Conservation (phyloP, 1,140 invertebrate species). For the Cydia splendana region DNA sequence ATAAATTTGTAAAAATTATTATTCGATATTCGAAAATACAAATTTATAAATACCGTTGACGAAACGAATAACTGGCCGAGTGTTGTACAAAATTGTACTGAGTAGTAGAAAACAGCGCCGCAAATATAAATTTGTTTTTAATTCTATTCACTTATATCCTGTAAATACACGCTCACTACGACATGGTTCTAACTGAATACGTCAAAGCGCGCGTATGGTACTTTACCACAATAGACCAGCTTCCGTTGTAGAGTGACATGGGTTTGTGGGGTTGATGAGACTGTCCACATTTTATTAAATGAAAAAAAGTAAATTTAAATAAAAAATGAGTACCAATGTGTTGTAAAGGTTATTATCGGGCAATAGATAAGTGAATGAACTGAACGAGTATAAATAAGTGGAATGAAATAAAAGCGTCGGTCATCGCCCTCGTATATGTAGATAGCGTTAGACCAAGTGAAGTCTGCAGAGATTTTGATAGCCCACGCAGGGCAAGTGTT, state of each 20-base stretch:
- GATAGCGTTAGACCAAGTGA: not conserved
- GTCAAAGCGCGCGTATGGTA: conserved; percentile 4
- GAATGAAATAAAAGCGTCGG: not conserved
- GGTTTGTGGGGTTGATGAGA: conserved; percentile 6
- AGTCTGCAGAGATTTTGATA: too few relatives aligned
- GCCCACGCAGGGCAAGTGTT: too few relatives aligned
- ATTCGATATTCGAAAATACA: conserved; percentile 7
- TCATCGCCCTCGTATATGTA: not conserved
- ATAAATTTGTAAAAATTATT: conserved; percentile 14
- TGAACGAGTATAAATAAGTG: not conserved
- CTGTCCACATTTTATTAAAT: conserved; percentile 2
- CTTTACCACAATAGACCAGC: conserved; percentile 24
- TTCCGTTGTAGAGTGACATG: conserved; percentile 9
- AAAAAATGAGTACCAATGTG: not conserved
- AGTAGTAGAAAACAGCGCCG: not conserved
- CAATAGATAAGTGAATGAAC: conserved; percentile 4
- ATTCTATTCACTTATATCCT: conserved; percentile 13
- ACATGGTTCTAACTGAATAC: conserved; percentile 12
- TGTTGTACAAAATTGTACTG: not conserved
- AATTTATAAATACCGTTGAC: not conserved
- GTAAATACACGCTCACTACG: not conserved
- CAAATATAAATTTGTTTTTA: conserved; percentile 2
- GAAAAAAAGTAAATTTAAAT: not conserved
- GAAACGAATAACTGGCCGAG: not conserved
- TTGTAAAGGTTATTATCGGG: not conserved